Percentiles rank a stretch among this genome's conserved stretches.
phyloP scores from a whole-genome alignment of 2,113 vertebrate species.

The Pseudopipra pipra region DNA sequence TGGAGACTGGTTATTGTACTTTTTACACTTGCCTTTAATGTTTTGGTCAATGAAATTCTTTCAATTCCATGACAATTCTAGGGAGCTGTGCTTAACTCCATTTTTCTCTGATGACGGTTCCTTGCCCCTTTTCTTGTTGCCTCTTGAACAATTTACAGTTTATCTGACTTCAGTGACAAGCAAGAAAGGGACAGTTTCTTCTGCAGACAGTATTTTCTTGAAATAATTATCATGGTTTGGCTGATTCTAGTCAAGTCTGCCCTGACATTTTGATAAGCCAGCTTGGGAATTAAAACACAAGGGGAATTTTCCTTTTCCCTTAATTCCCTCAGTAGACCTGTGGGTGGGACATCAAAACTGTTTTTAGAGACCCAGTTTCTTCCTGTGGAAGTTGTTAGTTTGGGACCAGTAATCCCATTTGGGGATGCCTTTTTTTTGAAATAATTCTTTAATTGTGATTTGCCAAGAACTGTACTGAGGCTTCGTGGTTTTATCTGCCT shows the following conservation, averaged over 20 bases:
- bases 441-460: constrained; percentile 40
- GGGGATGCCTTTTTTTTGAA: constrained; percentile 18
- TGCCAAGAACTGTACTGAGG: constrained; percentile 19
- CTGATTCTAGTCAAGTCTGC: background rate
- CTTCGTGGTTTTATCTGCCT: background rate
- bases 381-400: background rate
- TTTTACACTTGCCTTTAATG: background rate
- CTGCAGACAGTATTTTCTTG: background rate
- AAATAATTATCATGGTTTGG: background rate
- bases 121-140: background rate
- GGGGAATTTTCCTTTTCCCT: background rate
- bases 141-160: background rate
- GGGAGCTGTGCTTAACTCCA: background rate
- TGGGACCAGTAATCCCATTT: background rate
- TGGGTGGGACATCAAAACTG: background rate
- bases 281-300: background rate
- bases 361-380: background rate
- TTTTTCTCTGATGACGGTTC: background rate
- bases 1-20: background rate
- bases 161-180: background rate
- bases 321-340: background rate
- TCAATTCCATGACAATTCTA: background rate
- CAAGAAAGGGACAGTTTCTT: background rate
- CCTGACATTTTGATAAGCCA: background rate
- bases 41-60: background rate